Percentiles rank a stretch among this genome's conserved stretches.
These are phyloP conservation scores for Hydropsyche tenuis DNA, from an alignment of 1,140 invertebrate species.

Conservation along the genomic window DNA sequence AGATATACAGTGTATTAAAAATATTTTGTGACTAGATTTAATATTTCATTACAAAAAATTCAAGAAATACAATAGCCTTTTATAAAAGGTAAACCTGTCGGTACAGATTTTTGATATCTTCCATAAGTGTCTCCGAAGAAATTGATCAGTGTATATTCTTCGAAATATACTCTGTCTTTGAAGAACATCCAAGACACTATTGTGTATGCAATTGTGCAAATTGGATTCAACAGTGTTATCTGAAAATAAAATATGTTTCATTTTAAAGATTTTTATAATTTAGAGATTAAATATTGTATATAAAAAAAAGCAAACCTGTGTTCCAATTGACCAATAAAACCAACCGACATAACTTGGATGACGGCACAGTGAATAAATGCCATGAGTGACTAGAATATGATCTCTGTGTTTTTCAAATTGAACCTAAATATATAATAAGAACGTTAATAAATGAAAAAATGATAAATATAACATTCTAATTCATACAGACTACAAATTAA, in stretches of 20 bases:
- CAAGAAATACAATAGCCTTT: constrained; percentile 60
- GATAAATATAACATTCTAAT: too few species aligned
- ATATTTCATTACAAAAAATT: too few species aligned
- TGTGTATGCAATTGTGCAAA: constrained; percentile 85
- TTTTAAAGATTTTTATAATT: not conserved
- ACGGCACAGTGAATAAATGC: constrained; percentile 82
- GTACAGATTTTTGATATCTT: constrained; percentile 86
- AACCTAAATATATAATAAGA: constrained; percentile 61
- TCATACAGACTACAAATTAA: too few species aligned
- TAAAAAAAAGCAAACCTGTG: constrained; percentile 73
- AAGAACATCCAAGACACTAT: constrained; percentile 92
- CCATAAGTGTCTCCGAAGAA: constrained; percentile 94
- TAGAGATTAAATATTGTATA: not conserved
- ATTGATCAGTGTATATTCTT: constrained; percentile 90
- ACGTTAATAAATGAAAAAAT: too few species aligned
- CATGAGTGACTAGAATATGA: constrained; percentile 89
- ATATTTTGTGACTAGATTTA: too few species aligned
- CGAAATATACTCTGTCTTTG: constrained; percentile 82
- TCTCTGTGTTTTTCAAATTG: constrained; percentile 77
- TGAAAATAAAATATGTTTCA: constrained; percentile 58
- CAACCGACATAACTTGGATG: constrained; percentile 98
- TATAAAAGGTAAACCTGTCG: constrained; percentile 93
- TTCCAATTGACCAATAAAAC: constrained; percentile 99
- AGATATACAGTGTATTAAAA: too few species aligned
- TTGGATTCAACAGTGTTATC: constrained; percentile 89